These are phyloP conservation scores for Rhinogobio ventralis DNA, from an alignment of 2,797 vertebrate genomes.

Conservation along the genomic window DNA sequence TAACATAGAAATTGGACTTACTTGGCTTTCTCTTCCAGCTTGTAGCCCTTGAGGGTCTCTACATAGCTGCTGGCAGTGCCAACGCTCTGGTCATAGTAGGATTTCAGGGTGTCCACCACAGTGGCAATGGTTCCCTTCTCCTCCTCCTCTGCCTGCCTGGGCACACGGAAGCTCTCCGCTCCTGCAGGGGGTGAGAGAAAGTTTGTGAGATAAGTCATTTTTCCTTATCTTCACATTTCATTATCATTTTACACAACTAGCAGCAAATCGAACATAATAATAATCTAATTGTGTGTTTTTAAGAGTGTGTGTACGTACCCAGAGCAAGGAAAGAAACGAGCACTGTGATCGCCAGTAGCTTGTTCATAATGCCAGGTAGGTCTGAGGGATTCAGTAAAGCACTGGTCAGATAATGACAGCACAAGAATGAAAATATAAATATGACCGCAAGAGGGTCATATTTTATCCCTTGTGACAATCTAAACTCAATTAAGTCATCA, in stretches of 20 bases:
- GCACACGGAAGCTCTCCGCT: conserved; percentile 75
- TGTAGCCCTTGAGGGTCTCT: conserved; percentile 68
- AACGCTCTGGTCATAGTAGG: conserved; percentile 67
- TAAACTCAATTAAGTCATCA: background rate
- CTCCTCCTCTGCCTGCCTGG: conserved; percentile 64
- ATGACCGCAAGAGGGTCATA: conserved; percentile 70
- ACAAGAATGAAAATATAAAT: background rate
- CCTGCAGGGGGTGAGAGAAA: conserved; percentile 58
- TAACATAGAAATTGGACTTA: conserved; percentile 60
- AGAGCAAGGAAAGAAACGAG: conserved; percentile 73
- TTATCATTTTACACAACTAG: background rate
- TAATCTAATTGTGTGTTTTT: background rate
- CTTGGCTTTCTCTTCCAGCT: conserved; percentile 77
- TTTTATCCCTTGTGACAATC: background rate
- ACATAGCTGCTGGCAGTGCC: conserved; percentile 64
- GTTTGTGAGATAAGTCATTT: background rate
- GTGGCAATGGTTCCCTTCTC: conserved; percentile 67
- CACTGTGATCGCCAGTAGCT: conserved; percentile 72
- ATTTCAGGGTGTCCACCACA: conserved; percentile 64
- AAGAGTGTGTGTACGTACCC: conserved; percentile 69
- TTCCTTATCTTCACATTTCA: background rate
- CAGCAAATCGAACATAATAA: background rate
- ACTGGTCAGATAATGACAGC: background rate
- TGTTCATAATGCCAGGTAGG: conserved; percentile 72
- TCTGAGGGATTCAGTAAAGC: conserved; percentile 61